Base-by-base conservation (phyloP, 2,113 vertebrate genomes). In the Leptocoma aspasia region DNA sequence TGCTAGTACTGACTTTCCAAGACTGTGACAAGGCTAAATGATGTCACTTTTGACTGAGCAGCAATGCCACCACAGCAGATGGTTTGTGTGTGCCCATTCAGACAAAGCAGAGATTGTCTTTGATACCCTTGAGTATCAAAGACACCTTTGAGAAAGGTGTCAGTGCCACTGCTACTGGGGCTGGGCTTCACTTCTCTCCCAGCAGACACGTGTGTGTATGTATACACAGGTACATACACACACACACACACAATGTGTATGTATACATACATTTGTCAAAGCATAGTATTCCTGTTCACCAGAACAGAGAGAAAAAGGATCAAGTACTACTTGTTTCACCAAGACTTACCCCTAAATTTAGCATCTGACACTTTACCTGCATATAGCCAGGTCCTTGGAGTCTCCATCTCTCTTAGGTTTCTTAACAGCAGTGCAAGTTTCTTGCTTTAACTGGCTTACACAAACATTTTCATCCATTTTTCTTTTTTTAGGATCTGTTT, bases 361-460 rank as follows among this genome's bases (percentile, higher is more conserved):
- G 53, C 53, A 65, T 66, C 35, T 89, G 61, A 60, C 27, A 61
- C 42, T 90, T 68, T 92, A 99, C 99, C 98, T 98, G 98, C 99
- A 99, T 54, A 98, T 84, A 71, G 97, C 94, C 93, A 99, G 93
- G 94, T 99, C 98, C 96, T 98, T 98, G 95, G 98, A 98, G 89
- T 99, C 82, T 42, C 82, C 99, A 97, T 99, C 99, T 98, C 98
- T 98, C 97, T 99, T 99, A 89, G 98, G 98, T 96, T 99, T 98
- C 93, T 99, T 99, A 78, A 98, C 91, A 93, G 98, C 97, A 81
- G 97, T 97, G 65, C 98, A 97, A 87, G 94, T 98, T 89, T 99
- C 99, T 96, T 98, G 98, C 97, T 98, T 99, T 94, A 98, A 86
- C 53, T 97, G 90, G 80, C 94, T 97, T 72, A 94, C 15, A 59